phyloP scores from a whole-genome alignment of 1,140 invertebrate species.

The Scaptomyza hsui region DNA sequence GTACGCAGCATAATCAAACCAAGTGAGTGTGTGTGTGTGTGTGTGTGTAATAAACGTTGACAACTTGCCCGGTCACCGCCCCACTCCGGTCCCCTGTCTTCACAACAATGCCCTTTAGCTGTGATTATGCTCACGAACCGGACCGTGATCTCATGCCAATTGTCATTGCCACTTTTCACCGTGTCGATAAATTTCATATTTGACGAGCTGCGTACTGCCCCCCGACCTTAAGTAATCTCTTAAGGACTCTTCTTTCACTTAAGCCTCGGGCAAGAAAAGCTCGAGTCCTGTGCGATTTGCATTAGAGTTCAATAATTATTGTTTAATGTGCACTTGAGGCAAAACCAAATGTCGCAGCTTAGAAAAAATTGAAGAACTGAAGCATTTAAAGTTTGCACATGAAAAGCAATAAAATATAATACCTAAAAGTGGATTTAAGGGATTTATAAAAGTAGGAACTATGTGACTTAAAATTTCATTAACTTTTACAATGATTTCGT shows the following conservation, averaged over 20 bases:
- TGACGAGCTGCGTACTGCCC: constrained; percentile 57
- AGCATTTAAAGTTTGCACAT: constrained; percentile 6
- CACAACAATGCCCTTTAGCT: constrained; percentile 57
- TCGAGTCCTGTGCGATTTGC: constrained; percentile 55
- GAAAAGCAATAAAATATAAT: not conserved
- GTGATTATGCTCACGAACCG: constrained; percentile 70
- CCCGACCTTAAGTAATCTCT: constrained; percentile 38
- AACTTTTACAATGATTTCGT: too few species aligned
- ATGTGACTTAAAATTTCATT: too few species aligned
- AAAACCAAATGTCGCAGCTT: constrained; percentile 46
- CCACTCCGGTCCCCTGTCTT: not conserved
- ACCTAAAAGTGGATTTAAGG: not conserved
- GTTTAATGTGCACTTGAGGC: constrained; percentile 73
- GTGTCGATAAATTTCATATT: constrained; percentile 78
- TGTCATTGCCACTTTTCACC: constrained; percentile 65
- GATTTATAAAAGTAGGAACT: not conserved
- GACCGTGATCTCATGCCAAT: constrained; percentile 59
- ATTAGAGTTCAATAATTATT: constrained; percentile 78
- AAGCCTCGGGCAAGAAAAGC: constrained; percentile 28
- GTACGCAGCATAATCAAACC: constrained; percentile 64
- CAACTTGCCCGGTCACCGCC: constrained; percentile 47
- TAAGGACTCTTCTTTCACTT: constrained; percentile 26
- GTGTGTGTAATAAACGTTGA: constrained; percentile 67
- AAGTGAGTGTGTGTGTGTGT: constrained; percentile 1
- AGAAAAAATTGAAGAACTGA: constrained; percentile 13